Base-by-base conservation (phyloP, 1,140 invertebrate species). In the Pseudomyrmex pallidus region DNA sequence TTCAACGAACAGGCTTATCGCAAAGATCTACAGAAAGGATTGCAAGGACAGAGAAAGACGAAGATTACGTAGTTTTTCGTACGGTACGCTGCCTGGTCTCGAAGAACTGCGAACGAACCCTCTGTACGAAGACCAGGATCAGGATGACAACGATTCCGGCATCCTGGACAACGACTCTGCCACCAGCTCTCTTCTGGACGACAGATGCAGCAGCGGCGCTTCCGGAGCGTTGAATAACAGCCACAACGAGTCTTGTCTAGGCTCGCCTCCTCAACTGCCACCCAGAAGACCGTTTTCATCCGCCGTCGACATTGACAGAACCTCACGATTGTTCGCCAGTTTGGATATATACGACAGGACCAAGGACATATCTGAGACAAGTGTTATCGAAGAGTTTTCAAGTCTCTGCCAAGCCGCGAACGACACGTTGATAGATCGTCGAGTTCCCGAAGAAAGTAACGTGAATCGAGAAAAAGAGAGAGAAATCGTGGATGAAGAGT, bases 81-180 rank as follows among this genome's bases (percentile, higher is more conserved):
- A 97, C 84, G 97, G 96, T 1, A 96, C 96, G 3, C 89, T 97
- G 57, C 96, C 96, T 0, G 96, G 96, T 1, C 92, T 97, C 67
- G 96, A 97, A 76, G 96, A 97, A 89, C 95, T 97, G 67, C 95
- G 96, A 84, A 96, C 95, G 85, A 95, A 95, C 78, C 96, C 95
- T 1, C 94, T 95, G 64, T 96, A 95, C 87, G 95, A 96, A 85
- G 95, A 96, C 91, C 95, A 96, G 54, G 91, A 93, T 20, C 95
- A 94, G 74, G 96, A 97, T 90, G 96, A 97, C 90, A 96, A 96
- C 62, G 97, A 97, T 91, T 97, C 96, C 35, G 97, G 97, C 10
- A 97, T 97, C 84, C 92, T 97, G 89, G 96, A 97, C 83, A 97
- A 96, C 88, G 96, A 96, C 88, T 96, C 96, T 0, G 96, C 96